Evolutionary conservation across 2,888 invertebrate genomes (phyloP), one percentile per base, ranked within the genome.

Genomic region (Xestia xanthographa): DNA sequence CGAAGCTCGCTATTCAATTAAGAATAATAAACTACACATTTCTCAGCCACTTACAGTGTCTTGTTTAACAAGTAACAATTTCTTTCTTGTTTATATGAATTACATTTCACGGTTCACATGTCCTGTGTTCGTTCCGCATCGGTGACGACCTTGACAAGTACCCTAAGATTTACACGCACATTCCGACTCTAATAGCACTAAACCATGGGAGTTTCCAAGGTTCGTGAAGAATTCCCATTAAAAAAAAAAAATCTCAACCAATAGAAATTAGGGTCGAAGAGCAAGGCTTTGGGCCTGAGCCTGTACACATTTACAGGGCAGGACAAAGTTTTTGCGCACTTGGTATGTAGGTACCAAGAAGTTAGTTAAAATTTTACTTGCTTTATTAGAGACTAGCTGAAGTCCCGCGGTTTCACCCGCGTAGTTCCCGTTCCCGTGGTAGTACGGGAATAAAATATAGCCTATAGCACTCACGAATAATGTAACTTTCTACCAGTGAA

Each of bases 81-180:
- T 80, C 43, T 62, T 72, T 60, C 26, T 60, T 43, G 50, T 50
- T 53, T 77, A 63, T 56, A 50, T 58, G 26, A 53, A 72, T 68
- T 68, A 41, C 2, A 74, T 69, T 84, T 74, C 41, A 82, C 50
- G 60, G 71, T 85, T 85, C 85, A 82, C 82, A 69, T 71, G 71
- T 76, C 48, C 41, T 81, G 67, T n/a, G 53, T 43, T 62, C 45
- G 65, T 81, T 82, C 85, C 65, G 34, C 60, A 0, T 85, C 43
- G 45, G 50, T 68, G 50, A 43, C 53, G 48, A 14, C 76, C 82
- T 85, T 82, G 77, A 38, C 3, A 81, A 60, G 60, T 53, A 38
- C 68, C 65, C 53, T 68, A 56, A 76, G 48, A 58, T 75, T 68
- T 58, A 26, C 69, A 80, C 34, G 34, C 66, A 66, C 75, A 70